Evolutionary conservation across 2,888 invertebrate genomes (phyloP).

Genomic region (Chloroclysta siterata): DNA sequence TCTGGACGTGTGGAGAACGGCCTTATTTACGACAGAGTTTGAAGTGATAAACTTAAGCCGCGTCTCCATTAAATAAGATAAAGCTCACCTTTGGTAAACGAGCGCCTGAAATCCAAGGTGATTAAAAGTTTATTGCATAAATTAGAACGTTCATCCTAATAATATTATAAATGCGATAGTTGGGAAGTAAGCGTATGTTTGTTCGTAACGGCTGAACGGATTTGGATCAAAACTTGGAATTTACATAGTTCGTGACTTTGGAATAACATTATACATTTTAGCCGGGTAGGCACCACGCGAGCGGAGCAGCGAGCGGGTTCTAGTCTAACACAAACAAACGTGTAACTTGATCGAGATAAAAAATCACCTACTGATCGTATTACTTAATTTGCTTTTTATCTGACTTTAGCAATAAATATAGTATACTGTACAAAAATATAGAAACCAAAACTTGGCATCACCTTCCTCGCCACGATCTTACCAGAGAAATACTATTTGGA

Average conservation of each 20-base stretch:
- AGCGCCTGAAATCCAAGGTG: conserved; percentile 10
- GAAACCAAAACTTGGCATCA: background rate
- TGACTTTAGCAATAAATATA: background rate
- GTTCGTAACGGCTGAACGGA: too few relatives aligned
- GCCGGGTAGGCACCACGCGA: too few relatives aligned
- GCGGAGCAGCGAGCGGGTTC: too few relatives aligned
- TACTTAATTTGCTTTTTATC: too few relatives aligned
- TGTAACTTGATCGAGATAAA: background rate
- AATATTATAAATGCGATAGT: too few relatives aligned
- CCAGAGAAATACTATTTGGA: conserved; percentile 7
- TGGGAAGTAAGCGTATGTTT: too few relatives aligned
- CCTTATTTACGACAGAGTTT: conserved; percentile 40
- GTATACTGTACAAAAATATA: background rate
- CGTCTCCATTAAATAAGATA: conserved; percentile 16
- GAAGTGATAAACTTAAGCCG: conserved; percentile 24
- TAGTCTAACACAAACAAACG: background rate
- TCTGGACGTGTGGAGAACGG: conserved; percentile 48
- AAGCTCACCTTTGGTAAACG: conserved; percentile 19
- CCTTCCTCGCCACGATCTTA: background rate
- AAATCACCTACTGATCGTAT: background rate
- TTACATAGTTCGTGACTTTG: too few relatives aligned
- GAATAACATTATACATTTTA: too few relatives aligned
- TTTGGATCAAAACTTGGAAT: too few relatives aligned
- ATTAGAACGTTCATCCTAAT: too few relatives aligned
- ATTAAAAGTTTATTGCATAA: conserved; percentile 11